These are phyloP conservation scores for Gambusia yucatana DNA, from an alignment of 2,797 vertebrate genomes.

Conservation along the genomic window DNA sequence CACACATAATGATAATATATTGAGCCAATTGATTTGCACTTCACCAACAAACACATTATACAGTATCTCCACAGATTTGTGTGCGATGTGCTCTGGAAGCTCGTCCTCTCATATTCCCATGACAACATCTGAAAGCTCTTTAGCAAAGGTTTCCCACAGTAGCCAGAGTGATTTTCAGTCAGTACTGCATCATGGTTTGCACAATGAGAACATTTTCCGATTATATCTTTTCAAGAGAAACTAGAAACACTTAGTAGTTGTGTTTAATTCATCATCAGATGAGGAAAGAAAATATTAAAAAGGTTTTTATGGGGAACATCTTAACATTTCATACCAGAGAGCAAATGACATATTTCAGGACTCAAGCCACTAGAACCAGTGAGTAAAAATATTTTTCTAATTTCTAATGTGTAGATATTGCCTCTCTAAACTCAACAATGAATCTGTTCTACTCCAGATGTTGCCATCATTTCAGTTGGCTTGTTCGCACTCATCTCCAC, in stretches of 20 bases:
- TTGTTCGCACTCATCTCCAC: constrained; percentile 50
- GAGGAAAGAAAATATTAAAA: neutral
- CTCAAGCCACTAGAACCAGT: constrained; percentile 4
- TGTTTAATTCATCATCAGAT: neutral
- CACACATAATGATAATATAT: constrained; percentile 15
- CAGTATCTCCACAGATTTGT: neutral
- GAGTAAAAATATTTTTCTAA: neutral
- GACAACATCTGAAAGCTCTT: constrained; percentile 33
- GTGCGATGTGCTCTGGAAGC: constrained; percentile 18
- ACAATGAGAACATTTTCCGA: neutral
- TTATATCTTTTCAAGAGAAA: constrained; percentile 5
- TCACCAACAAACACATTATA: neutral
- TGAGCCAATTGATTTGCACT: constrained; percentile 15
- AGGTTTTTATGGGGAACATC: neutral
- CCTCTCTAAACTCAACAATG: constrained; percentile 7
- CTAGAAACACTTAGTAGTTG: neutral
- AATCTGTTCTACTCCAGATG: constrained; percentile 40
- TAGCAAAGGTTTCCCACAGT: constrained; percentile 29
- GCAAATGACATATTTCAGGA: neutral
- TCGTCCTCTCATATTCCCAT: constrained; percentile 45
- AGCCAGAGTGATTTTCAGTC: constrained; percentile 3
- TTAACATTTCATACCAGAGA: neutral
- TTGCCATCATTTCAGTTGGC: constrained; percentile 65
- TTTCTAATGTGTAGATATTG: neutral
- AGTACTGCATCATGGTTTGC: constrained; percentile 3